Base-by-base conservation (phyloP, 2,888 invertebrate genomes). In the Eustalomyia histrio region DNA sequence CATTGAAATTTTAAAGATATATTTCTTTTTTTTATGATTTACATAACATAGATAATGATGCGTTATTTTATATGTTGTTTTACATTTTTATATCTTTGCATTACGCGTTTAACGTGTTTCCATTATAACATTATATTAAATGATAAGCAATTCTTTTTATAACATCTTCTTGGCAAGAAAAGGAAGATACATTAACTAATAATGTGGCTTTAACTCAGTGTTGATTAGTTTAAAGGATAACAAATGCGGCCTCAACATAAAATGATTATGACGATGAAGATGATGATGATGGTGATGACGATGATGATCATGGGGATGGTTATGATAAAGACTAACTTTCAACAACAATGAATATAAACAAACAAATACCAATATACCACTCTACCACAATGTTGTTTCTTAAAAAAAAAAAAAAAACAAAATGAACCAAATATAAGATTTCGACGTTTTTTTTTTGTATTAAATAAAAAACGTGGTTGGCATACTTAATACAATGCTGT, bases 201-300 rank as follows among this genome's bases (percentile, higher is more conserved):
- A 80, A 73, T 78, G 72, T 60, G 55, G 74, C 67, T 74, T 71
- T 68, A 83, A 74, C 81, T 68, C 69, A 64, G 73, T 80, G 79
- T 71, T 82, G 76, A 83, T 82, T 79, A 82, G 79, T 79, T 81
- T 67, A 68, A 76, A 58, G 64, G 58, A 76, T 68, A 76, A 68
- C 43, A 75, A 79, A 69, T 69, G 43, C 63, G 64, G 55, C 52
- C 63, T 64, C 6, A 60, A 69, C 39, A 60, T 55, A n/a, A 47
- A 47, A 47, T 47, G n/a, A 47, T 47, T 61, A 68, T 61, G 47
- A 6, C 47, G 43, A 39, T 78, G 55, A 50, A 60, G 35, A 35
- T 47, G 58, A 53, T 63, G 61, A 21, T 35, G 61, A 47, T 47
- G n/a, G n/a, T 47, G 61, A 68, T 61, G 47, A 6, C 47, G 43